Evolutionary conservation across 2,888 invertebrate genomes (phyloP), one percentile per base, ranked within the genome.

Genomic region (Sinohyriopsis cumingii): DNA sequence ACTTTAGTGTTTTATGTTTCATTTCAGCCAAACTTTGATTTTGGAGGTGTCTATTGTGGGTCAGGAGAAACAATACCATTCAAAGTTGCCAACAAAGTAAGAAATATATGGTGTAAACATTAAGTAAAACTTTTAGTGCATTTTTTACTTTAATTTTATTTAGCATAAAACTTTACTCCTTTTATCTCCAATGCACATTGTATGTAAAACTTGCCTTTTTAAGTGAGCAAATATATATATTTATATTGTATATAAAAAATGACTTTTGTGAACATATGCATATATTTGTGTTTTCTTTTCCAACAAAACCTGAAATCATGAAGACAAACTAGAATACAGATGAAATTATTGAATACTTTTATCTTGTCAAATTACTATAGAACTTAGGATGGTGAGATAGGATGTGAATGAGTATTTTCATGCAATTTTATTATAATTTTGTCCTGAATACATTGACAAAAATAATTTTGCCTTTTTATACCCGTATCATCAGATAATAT

Each of bases 21-120:
- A 22, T 83, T 83, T n/a, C 82, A 90, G 89, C 68, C 80, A 3
- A 79, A 79, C 20, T 89, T 90, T 79, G 85, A 88, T 71, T 87
- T 90, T 80, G 89, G 89, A 59, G 90, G 89, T 22, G 89, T 90
- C 1, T 89, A 82, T 72, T 89, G 89, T 82, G 89, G 89, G 6
- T 88, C 89, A n/a, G 83, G 82, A 59, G 77, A 84, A 6, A 82
- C 83, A 1, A 71, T 85, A 12, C 79, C 84, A 15, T 90, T 90
- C 79, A 76, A 76, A 57, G 73, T 90, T 63, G 79, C 78, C 22
- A 90, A 90, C 82, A 87, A 83, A 82, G 89, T 88, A 81, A 66
- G 71, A 55, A 33, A 45, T 7, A 45, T 45, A 45, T 12, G 15
- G 45, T 45, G 45, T 45, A 9, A 45, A 45, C 45, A 15, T 12